These are phyloP conservation scores for Helleia helle DNA, from an alignment of 2,888 invertebrate species.

Conservation along the genomic window DNA sequence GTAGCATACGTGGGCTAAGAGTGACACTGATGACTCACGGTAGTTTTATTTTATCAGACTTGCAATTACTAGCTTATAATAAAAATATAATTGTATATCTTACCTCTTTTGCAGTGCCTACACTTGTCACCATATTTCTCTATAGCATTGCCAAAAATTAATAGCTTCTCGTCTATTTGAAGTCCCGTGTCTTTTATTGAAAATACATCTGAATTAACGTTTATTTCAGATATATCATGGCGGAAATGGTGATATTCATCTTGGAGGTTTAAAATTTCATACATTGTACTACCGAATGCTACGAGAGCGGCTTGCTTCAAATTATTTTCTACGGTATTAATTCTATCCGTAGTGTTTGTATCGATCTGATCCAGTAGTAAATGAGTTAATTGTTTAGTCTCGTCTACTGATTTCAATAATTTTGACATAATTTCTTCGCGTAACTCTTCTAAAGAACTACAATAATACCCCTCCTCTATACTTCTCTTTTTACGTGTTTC, in stretches of 20 bases:
- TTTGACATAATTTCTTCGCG: conserved; percentile 18
- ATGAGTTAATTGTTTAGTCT: conserved; percentile 8
- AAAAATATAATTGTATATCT: too few relatives aligned
- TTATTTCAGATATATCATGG: conserved; percentile 16
- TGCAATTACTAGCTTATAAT: too few relatives aligned
- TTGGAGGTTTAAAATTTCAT: conserved; percentile 32
- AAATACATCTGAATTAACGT: conserved; percentile 12
- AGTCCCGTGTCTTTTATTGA: conserved; percentile 14
- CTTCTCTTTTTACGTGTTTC: conserved; percentile 13
- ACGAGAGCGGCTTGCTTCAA: conserved; percentile 29
- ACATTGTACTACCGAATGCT: conserved; percentile 32
- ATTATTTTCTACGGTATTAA: conserved; percentile 21
- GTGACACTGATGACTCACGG: too few relatives aligned
- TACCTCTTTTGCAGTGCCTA: conserved; percentile 20
- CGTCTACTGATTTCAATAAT: conserved; percentile 18
- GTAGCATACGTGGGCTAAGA: too few relatives aligned
- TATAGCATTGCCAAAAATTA: conserved; percentile 16
- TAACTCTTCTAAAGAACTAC: conserved; percentile 27
- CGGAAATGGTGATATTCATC: conserved; percentile 32
- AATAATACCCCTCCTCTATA: conserved; percentile 19
- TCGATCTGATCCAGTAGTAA: conserved; percentile 14
- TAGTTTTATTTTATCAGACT: too few relatives aligned
- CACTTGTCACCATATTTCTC: conserved; percentile 28
- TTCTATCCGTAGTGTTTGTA: conserved; percentile 17
- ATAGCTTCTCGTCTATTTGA: conserved; percentile 18